Conservation (phyloP, 2,797 vertebrate species). For the Rhinichthys osculus region DNA sequence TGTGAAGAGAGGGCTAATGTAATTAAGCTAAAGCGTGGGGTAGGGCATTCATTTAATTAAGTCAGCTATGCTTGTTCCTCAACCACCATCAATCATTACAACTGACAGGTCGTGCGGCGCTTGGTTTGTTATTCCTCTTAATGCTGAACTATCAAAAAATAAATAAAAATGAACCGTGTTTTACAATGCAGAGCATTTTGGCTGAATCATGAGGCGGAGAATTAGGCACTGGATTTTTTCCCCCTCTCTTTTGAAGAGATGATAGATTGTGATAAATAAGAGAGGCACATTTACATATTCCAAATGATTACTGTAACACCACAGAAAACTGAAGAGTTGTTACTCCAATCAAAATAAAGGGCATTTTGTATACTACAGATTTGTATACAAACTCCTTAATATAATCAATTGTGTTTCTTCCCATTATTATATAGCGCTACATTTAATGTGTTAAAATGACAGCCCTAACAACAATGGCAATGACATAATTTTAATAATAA, state of each 20-base stretch:
- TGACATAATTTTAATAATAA: not conserved
- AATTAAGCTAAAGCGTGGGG: conserved; percentile 74
- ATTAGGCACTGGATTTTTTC: not conserved
- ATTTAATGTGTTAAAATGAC: not conserved
- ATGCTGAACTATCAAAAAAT: conserved; percentile 43
- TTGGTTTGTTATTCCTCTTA: conserved; percentile 28
- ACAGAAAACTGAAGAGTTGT: not conserved
- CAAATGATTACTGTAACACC: conserved; percentile 1
- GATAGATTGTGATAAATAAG: not conserved
- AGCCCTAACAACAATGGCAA: not conserved
- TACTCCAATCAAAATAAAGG: not conserved
- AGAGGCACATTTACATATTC: not conserved
- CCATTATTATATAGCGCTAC: not conserved
- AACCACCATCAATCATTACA: conserved; percentile 54
- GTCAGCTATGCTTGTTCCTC: conserved; percentile 57
- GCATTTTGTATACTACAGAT: not conserved
- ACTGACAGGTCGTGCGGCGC: conserved; percentile 15
- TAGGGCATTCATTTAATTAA: conserved; percentile 77
- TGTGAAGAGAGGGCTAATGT: conserved; percentile 68
- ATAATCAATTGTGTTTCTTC: not conserved
- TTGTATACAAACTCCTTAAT: not conserved
- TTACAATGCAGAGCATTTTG: conserved; percentile 15
- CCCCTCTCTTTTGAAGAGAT: not conserved
- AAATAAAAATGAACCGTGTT: conserved; percentile 14
- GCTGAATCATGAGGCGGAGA: not conserved